These are phyloP conservation scores for Bombus polaris DNA, from an alignment of 1,140 invertebrate genomes.

Conservation along the genomic window DNA sequence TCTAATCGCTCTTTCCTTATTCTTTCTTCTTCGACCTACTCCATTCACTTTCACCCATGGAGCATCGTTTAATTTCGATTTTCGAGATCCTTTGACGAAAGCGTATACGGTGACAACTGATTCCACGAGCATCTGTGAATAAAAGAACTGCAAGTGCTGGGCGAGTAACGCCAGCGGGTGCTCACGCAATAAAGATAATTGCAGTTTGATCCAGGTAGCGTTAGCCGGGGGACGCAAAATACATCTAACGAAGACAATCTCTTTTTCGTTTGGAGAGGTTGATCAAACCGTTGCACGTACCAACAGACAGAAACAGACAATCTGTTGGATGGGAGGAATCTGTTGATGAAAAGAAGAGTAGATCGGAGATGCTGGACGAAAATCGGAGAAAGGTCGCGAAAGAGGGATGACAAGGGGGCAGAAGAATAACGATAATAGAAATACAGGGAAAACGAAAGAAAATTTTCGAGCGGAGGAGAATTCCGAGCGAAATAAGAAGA, in stretches of 20 bases:
- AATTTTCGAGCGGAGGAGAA: constrained; percentile 30
- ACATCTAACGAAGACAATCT: constrained; percentile 59
- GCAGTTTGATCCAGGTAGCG: constrained; percentile 72
- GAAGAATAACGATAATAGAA: not conserved
- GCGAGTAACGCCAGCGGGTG: constrained; percentile 9
- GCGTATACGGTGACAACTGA: not conserved
- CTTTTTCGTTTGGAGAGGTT: constrained; percentile 48
- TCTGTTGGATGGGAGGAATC: not conserved
- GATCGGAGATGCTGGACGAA: not conserved
- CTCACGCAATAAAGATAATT: constrained; percentile 79
- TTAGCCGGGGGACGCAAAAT: constrained; percentile 38
- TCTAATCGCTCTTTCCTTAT: not conserved
- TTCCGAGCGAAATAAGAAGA: constrained; percentile 29
- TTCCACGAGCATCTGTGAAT: not conserved
- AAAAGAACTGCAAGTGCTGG: not conserved
- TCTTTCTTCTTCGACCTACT: not conserved
- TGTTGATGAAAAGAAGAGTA: not conserved
- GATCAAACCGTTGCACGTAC: constrained; percentile 61
- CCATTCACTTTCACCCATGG: not conserved
- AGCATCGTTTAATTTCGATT: not conserved
- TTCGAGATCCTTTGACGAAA: not conserved
- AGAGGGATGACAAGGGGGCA: not conserved
- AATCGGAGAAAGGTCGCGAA: constrained; percentile 6
- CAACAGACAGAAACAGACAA: not conserved
- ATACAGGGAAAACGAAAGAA: not conserved